phyloP scores from a whole-genome alignment of 2,113 vertebrate species.

The Thamnophis sirtalis region DNA sequence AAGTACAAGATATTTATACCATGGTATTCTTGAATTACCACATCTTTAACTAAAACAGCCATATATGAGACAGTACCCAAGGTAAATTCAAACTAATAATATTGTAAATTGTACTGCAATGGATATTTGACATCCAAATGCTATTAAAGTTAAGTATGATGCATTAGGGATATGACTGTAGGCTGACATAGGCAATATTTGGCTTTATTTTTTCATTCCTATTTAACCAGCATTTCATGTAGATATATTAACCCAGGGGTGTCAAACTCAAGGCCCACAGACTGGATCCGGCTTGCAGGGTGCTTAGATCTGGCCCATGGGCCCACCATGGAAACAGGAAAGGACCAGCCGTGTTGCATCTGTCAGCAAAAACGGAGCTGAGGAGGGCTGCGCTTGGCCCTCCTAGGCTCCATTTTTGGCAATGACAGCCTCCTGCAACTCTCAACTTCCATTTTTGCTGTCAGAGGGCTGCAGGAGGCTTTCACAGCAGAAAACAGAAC shows the following conservation, averaged over 20 bases:
- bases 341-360: too few relatives aligned
- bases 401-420: too few relatives aligned
- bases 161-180: background rate
- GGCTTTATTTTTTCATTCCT: background rate
- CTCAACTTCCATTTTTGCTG: too few relatives aligned
- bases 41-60: background rate
- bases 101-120: background rate
- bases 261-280: too few relatives aligned
- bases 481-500: too few relatives aligned
- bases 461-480: too few relatives aligned
- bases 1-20: background rate
- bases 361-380: too few relatives aligned
- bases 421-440: too few relatives aligned
- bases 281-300: too few relatives aligned
- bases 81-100: background rate
- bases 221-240: background rate
- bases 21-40: constrained; percentile 2
- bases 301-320: too few relatives aligned
- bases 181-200: background rate
- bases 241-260: background rate
- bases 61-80: background rate
- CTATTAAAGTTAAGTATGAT: background rate
- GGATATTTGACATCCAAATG: background rate
- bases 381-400: too few relatives aligned
- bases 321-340: too few relatives aligned